Evolutionary conservation across 2,113 vertebrate genomes (phyloP).

Genomic region (Mixornis gularis): DNA sequence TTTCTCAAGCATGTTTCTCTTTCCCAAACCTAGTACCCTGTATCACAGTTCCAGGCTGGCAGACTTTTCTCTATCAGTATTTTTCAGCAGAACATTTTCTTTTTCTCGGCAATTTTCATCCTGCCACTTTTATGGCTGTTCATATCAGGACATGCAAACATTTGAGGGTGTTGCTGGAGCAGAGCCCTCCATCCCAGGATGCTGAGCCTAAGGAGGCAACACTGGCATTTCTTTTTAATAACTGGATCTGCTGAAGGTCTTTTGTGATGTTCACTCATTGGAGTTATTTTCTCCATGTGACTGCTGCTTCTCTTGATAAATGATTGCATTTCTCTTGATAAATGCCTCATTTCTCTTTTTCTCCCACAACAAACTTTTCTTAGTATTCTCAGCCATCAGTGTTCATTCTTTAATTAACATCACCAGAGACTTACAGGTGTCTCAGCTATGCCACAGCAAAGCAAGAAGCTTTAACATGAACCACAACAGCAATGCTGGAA

Average conservation of each 20-base stretch:
- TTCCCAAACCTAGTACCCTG: not conserved
- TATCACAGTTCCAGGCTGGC: not conserved
- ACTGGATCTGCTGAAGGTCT: not conserved
- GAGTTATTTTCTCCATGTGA: not conserved
- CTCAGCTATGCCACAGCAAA: not conserved
- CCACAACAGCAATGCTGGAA: not conserved
- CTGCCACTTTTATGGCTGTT: not conserved
- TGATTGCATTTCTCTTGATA: not conserved
- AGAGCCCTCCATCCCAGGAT: not conserved
- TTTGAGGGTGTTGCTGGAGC: not conserved
- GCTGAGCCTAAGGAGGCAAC: not conserved
- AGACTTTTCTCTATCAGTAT: not conserved
- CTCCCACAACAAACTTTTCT: not conserved
- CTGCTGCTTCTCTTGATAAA: not conserved
- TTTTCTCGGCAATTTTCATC: not conserved
- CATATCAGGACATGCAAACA: not conserved
- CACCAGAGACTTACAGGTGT: not conserved
- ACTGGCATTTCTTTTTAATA: not conserved
- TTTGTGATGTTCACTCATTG: not conserved
- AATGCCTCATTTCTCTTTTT: not conserved
- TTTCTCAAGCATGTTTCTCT: not conserved
- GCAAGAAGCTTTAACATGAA: not conserved
- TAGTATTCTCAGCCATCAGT: not conserved
- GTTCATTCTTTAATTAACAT: not conserved
- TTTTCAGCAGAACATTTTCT: not conserved